These are phyloP conservation scores for Stomatorhinus ivindoensis DNA, from an alignment of 2,113 vertebrate genomes.

Conservation along the genomic window DNA sequence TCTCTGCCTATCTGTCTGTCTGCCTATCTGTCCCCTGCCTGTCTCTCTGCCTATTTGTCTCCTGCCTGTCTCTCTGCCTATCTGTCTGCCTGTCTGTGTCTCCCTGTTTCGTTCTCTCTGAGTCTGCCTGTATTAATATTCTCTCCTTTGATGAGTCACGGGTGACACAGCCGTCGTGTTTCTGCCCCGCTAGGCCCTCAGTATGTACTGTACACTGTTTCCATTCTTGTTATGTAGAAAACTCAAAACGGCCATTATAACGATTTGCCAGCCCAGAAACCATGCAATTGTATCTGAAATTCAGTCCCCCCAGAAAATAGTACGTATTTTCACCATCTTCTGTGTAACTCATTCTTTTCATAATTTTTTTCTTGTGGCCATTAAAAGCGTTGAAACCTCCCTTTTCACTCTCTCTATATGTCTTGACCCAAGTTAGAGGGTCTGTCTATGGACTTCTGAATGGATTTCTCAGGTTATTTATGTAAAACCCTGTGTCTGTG, in stretches of 20 bases:
- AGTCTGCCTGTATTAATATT: background rate
- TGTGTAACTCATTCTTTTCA: background rate
- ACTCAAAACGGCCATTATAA: background rate
- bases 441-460: background rate
- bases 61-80: background rate
- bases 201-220: background rate
- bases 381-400: background rate
- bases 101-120: too few species aligned
- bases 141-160: background rate
- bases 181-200: background rate
- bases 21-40: background rate
- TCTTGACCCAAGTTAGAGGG: background rate
- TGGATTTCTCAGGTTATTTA: background rate
- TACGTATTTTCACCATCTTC: too few species aligned
- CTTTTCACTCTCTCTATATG: background rate
- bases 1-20: constrained; percentile 34
- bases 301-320: background rate
- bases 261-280: background rate
- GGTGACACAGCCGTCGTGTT: background rate
- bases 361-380: background rate
- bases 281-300: background rate
- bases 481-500: background rate
- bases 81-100: background rate
- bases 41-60: constrained; percentile 35
- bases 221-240: background rate